Evolutionary conservation across 2,113 vertebrate genomes (phyloP).

Genomic region (Nicator chloris): DNA sequence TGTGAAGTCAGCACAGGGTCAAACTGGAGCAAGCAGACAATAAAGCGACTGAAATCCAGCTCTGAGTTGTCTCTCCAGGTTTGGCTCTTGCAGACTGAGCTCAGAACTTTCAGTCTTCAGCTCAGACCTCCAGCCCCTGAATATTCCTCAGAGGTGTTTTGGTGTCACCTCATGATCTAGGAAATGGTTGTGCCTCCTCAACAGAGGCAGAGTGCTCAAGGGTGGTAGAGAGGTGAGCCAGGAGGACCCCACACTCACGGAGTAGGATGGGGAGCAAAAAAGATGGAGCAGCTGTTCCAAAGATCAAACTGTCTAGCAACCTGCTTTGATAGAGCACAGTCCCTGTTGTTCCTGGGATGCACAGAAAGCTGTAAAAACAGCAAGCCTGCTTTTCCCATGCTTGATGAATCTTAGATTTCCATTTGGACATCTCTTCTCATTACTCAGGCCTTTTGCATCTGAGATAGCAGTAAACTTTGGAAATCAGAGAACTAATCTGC

Average conservation of each 20-base stretch:
- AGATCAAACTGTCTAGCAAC: not conserved
- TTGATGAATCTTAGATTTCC: not conserved
- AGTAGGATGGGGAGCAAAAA: not conserved
- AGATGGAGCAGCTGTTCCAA: not conserved
- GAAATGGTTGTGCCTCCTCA: not conserved
- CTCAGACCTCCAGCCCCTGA: not conserved
- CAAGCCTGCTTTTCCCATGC: not conserved
- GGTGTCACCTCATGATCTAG: not conserved
- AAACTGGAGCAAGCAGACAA: not conserved
- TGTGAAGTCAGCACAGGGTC: not conserved
- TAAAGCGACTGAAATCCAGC: not conserved
- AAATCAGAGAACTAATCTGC: not conserved
- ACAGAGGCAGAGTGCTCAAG: not conserved
- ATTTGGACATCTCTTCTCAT: not conserved
- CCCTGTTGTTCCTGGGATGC: not conserved
- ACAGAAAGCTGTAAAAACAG: not conserved
- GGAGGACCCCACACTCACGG: not conserved
- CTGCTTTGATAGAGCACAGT: not conserved
- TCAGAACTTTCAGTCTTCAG: not conserved
- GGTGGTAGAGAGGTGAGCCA: not conserved
- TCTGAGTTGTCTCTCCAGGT: not conserved
- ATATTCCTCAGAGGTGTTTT: not conserved
- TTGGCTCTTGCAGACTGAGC: not conserved
- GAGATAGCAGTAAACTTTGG: not conserved
- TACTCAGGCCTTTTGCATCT: not conserved